Base-by-base conservation (phyloP, 2,797 vertebrate species). In the Heteromormyrus szaboi region DNA sequence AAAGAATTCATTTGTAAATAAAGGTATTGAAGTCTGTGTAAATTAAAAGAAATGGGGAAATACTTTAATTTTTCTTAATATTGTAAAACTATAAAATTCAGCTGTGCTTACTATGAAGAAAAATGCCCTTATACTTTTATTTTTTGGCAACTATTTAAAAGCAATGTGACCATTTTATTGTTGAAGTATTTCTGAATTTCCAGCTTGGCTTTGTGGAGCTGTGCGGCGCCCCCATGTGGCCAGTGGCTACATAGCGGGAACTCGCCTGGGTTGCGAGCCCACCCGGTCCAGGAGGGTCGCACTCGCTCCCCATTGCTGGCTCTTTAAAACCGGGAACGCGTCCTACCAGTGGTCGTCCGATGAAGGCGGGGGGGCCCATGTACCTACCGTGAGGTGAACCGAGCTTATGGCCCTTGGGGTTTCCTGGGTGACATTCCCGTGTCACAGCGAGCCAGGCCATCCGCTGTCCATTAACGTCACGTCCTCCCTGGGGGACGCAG, bases 11-110 rank as follows among this genome's bases (percentile, higher is more conserved):
- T 98, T 96, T 99, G 98, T 99, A 99, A 99, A 99, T 99, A 99
- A 98, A 98, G 97, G 97, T 97, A 98, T 97, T 98, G 97, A 99
- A 98, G 94, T 99, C 97, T 98, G 97, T 99, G 97, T 99, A 99
- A 98, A 99, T 98, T 94, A 94, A 93, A 92, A 95, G 65, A 89
- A 51, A 62, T 93, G 95, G 96, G 95, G 94, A 95, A 96, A 96
- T 95, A 96, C 95, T 96, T 97, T 88, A 95, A 94, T 96, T 96
- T 95, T 95, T 96, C 95, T 96, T 65, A 95, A 95, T 96, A 96
- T 95, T 97, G 95, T 96, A 95, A 96, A 94, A 90, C 93, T 91
- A 90, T 91, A 89, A 90, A 89, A 94, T 96, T 93, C 92, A 95
- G 93, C 94, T 96, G 95, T 95, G 94, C 94, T 96, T 93, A 95